phyloP scores from a whole-genome alignment of 2,113 vertebrate species.

The Atrichornis clamosus region DNA sequence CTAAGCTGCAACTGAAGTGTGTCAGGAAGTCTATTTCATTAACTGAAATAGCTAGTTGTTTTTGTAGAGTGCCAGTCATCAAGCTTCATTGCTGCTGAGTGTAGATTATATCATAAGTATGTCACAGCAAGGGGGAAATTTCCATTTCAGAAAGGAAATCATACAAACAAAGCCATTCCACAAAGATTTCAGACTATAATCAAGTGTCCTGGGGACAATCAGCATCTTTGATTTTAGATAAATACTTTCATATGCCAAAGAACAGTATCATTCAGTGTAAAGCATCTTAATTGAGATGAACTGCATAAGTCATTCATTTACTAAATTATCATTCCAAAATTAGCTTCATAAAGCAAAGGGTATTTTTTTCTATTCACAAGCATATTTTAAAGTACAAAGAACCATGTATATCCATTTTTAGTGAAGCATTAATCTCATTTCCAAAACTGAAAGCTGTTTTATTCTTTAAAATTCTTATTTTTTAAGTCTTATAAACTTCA shows the following conservation, averaged over 20 bases:
- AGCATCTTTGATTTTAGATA: neutral
- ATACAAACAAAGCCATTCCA: neutral
- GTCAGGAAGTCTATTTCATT: conserved; percentile 2
- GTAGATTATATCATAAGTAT: neutral
- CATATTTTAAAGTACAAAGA: neutral
- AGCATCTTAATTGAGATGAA: neutral
- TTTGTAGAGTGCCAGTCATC: neutral
- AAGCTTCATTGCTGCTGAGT: neutral
- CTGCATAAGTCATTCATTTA: neutral
- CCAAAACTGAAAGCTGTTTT: neutral
- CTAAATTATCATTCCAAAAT: conserved; percentile 2
- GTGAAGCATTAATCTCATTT: neutral
- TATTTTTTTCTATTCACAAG: neutral
- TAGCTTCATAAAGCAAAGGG: conserved; percentile 4
- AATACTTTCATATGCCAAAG: neutral
- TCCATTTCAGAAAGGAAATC: neutral
- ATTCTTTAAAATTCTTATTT: neutral
- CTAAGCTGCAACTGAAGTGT: neutral
- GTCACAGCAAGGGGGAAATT: neutral
- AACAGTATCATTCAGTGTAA: neutral
- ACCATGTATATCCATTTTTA: neutral
- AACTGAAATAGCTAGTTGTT: neutral
- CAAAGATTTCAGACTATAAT: neutral
- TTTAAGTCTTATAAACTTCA: neutral
- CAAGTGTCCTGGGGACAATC: neutral